Base-by-base conservation (phyloP, 2,888 invertebrate genomes). In the Trichacis sp. region DNA sequence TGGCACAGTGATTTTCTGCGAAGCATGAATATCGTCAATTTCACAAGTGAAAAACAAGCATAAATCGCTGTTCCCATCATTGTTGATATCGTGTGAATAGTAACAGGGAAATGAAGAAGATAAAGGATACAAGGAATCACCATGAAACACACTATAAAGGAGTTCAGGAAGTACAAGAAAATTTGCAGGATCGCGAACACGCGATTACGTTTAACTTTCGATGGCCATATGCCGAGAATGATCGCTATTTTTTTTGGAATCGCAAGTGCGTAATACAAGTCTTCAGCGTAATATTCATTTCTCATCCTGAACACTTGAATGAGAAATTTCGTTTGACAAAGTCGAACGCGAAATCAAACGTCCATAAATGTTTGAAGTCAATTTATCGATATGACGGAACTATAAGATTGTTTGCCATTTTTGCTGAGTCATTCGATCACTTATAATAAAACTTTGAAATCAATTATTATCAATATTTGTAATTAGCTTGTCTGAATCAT, bases 61-160 rank as follows among this genome's bases (percentile, higher is more conserved):
- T 77, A 80, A 14, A 73, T 77, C 18, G 77, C 42, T 0, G 80
- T 77, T 2, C 79, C 80, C 0, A 73, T 67, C 50, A 75, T 68
- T 43, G 73, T 75, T 5, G 79, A 40, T 14, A 71, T 69, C 1
- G 63, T 18, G 15, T 65, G 56, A 0, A 71, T 15, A 3, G 73
- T 53, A 1, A 68, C 69, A 1, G 73, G 71, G 14, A 72, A 70
- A 1, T 78, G 51, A 4, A 78, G 54, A 0, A 71, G 70, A 43
- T 75, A 70, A 1, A 79, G 56, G 19, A 69, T 68, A 24, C 77
- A 75, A 0, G 78, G 79, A 1, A 80, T 18, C 1, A 75, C 46
- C 1, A 79, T 62, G 8, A 78, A 79, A 15, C 62, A 64, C 56
- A 80, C 64, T 2, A 79, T 36, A 50, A 74, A 76, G 11, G 42